Evolutionary conservation across 2,113 vertebrate species (phyloP).

Genomic region (Felis chaus): DNA sequence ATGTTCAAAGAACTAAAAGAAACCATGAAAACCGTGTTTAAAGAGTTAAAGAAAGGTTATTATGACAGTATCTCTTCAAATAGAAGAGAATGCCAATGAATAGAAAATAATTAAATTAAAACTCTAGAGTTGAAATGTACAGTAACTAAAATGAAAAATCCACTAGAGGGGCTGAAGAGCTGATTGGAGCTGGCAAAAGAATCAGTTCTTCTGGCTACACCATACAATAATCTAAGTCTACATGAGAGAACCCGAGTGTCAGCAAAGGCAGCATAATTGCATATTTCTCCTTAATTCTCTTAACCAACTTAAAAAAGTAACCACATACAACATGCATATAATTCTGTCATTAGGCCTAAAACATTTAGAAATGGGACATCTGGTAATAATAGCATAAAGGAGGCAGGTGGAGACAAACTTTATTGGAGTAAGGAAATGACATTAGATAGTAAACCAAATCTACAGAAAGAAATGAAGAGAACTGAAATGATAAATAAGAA

Average conservation of each 20-base stretch:
- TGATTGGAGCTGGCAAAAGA: background rate
- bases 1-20: conserved; percentile 34
- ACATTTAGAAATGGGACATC: background rate
- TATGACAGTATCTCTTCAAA: background rate
- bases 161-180: background rate
- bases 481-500: conserved; percentile 26
- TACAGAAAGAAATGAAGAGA: background rate
- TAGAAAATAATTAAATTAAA: background rate
- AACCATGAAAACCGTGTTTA: background rate
- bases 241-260: background rate
- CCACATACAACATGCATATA: background rate
- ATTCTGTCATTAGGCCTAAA: background rate
- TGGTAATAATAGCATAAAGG: background rate
- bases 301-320: background rate
- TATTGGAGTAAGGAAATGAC: background rate
- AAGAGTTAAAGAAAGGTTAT: conserved; percentile 17
- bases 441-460: conserved; percentile 23
- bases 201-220: background rate
- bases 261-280: background rate
- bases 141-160: conserved; percentile 28
- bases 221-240: background rate
- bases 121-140: background rate
- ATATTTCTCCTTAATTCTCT: background rate
- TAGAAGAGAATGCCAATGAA: background rate
- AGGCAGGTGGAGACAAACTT: conserved; percentile 10